Evolutionary conservation across 2,113 vertebrate species (phyloP).

Genomic region (Phrynosoma blainvillii): DNA sequence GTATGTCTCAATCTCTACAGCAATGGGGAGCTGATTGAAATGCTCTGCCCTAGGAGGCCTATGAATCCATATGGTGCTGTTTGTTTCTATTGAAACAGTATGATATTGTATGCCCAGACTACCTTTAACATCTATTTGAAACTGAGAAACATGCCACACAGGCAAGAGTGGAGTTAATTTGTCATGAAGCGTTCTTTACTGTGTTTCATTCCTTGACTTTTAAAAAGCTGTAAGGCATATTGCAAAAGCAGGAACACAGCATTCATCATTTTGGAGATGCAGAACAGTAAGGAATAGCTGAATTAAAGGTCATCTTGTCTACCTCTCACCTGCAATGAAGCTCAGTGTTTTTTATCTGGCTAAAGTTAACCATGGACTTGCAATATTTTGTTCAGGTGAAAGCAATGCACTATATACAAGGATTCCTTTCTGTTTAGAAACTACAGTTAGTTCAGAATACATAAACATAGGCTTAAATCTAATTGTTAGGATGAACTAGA

Average conservation of each 20-base stretch:
- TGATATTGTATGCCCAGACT: slow-evolving; percentile 9
- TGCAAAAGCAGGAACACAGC: slow-evolving; percentile 13
- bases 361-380: not conserved
- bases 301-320: not conserved
- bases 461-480: not conserved
- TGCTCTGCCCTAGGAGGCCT: not conserved
- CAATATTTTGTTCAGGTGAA: not conserved
- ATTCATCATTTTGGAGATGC: slow-evolving; percentile 34
- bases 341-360: not conserved
- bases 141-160: not conserved
- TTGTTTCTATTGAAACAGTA: slow-evolving; percentile 13
- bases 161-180: not conserved
- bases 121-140: not conserved
- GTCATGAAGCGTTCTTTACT: not conserved
- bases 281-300: not conserved
- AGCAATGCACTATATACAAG: not conserved
- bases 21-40: no score
- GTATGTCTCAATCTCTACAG: no score
- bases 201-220: not conserved
- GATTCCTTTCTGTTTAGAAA: not conserved
- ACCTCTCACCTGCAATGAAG: not conserved
- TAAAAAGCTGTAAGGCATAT: not conserved
- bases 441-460: not conserved
- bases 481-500: no score
- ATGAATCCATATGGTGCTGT: not conserved